These are phyloP conservation scores for Rhinichthys klamathensis DNA, from an alignment of 2,113 vertebrate genomes.

Conservation along the genomic window DNA sequence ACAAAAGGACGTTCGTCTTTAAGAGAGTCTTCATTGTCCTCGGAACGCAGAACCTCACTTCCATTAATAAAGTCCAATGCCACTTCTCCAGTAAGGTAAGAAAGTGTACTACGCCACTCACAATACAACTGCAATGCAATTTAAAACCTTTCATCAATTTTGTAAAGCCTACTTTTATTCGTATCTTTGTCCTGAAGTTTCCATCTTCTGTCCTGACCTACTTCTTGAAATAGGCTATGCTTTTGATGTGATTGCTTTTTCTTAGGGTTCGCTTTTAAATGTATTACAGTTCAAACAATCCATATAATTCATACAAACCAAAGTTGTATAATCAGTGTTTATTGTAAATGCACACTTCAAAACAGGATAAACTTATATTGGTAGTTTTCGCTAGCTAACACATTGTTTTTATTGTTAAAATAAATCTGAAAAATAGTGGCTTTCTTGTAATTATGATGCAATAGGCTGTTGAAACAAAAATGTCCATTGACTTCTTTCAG, in stretches of 20 bases:
- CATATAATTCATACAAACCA: background rate
- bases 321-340: background rate
- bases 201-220: slow-evolving; percentile 28
- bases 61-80: slow-evolving; percentile 30
- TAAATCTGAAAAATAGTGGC: background rate
- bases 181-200: background rate
- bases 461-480: background rate
- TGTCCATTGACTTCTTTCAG: background rate
- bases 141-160: background rate
- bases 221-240: background rate
- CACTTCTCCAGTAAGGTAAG: slow-evolving; percentile 48
- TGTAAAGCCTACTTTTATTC: background rate
- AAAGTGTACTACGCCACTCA: background rate
- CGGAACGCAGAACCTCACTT: background rate
- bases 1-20: background rate
- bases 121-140: background rate
- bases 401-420: background rate
- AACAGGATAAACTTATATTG: background rate
- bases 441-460: background rate
- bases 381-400: background rate
- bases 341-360: background rate
- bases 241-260: background rate
- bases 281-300: background rate
- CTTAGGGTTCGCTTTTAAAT: background rate
- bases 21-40: background rate